Conservation (phyloP, 2,888 invertebrate species). For the Minunthozetes semirufus region DNA sequence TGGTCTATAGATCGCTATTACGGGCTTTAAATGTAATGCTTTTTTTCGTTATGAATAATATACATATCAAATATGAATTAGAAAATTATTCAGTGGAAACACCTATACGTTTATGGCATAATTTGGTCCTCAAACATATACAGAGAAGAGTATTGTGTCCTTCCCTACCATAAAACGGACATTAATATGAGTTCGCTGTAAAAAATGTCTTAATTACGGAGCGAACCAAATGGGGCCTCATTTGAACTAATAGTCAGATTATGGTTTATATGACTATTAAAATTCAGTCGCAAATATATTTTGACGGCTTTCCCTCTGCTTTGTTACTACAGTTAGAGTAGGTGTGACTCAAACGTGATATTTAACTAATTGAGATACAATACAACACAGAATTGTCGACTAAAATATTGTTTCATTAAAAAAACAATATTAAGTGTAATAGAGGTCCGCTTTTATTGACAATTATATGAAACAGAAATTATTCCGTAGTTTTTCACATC, state of each 20-base stretch:
- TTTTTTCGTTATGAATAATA: not conserved
- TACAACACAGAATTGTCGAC: too few species aligned
- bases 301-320: slow-evolving; percentile 22
- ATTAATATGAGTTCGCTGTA: not conserved
- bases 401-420: too few species aligned
- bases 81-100: slow-evolving; percentile 5
- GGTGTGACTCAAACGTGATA: slow-evolving; percentile 25
- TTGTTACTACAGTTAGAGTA: slow-evolving; percentile 24
- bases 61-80: not conserved
- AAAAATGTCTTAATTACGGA: slow-evolving; percentile 26
- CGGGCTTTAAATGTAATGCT: not conserved
- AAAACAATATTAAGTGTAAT: too few species aligned
- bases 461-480: too few species aligned
- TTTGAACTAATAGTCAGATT: not conserved
- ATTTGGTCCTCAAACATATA: not conserved
- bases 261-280: slow-evolving; percentile 6
- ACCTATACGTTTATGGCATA: not conserved
- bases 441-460: too few species aligned
- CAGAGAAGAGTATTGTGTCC: too few species aligned
- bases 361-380: not conserved
- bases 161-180: not conserved
- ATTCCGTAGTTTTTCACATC: too few species aligned
- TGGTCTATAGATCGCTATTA: not conserved
- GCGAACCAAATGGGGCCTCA: not conserved
- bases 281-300: not conserved